These are phyloP conservation scores for Thomomys bottae DNA, from an alignment of 2,113 vertebrate genomes.

Conservation along the genomic window DNA sequence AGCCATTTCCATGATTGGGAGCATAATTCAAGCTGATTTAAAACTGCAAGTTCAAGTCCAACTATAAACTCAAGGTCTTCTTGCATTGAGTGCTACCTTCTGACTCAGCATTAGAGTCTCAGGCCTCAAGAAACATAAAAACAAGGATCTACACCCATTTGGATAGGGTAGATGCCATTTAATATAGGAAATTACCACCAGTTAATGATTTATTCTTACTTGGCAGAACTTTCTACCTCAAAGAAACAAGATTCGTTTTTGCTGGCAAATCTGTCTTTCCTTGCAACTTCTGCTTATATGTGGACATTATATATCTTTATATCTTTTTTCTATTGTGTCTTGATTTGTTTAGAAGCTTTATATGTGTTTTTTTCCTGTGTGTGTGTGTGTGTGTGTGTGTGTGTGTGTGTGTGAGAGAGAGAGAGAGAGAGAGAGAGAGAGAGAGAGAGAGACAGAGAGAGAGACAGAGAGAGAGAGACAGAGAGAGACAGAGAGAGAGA, in stretches of 20 bases:
- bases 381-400: neutral
- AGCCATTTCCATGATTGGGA: neutral
- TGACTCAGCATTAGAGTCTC: neutral
- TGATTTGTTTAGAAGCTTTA: neutral
- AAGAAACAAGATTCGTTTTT: constrained; percentile 10
- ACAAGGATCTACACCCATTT: neutral
- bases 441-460: too few relatives aligned
- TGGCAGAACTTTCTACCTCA: neutral
- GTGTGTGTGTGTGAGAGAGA: too few relatives aligned
- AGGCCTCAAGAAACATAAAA: neutral
- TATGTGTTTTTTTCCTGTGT: neutral
- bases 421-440: too few relatives aligned
- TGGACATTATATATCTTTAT: constrained; percentile 9
- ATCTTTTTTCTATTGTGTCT: neutral
- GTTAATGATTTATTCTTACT: neutral
- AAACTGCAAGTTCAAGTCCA: neutral
- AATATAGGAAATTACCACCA: neutral
- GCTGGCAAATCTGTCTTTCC: neutral
- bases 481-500: too few relatives aligned
- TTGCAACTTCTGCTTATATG: neutral
- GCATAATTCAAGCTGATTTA: neutral
- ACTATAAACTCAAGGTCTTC: neutral
- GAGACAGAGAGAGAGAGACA: too few relatives aligned
- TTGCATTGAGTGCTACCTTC: neutral
- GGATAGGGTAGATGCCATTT: neutral